Conservation (phyloP, 92 coral and sea anemone species). For the Ricordea florida region DNA sequence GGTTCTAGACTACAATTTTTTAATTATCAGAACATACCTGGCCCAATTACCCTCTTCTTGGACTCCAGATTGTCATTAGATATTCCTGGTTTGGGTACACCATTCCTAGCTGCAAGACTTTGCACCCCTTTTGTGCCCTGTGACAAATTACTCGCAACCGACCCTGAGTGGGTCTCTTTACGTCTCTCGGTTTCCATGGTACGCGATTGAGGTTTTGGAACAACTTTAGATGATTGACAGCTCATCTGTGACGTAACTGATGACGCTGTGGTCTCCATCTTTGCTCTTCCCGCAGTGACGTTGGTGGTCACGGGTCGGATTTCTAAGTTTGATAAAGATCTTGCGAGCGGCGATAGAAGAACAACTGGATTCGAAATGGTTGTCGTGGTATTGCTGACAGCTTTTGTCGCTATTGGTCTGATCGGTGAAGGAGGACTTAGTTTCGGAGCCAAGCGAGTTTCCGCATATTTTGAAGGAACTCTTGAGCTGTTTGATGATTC, state of each 20-base stretch:
- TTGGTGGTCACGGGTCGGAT: slow-evolving; percentile 38
- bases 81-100: not conserved
- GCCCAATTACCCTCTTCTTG: slow-evolving; percentile 26
- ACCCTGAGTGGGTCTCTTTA: no score
- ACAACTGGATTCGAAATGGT: slow-evolving; percentile 7
- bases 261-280: not conserved
- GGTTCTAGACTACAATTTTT: no score
- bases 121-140: no score
- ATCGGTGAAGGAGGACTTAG: no score
- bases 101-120: not conserved
- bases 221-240: no score
- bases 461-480: no score
- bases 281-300: not conserved
- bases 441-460: no score
- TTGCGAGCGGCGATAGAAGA: slow-evolving; percentile 39
- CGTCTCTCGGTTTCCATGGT: no score
- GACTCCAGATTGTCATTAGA: not conserved
- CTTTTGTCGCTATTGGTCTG: no score
- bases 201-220: no score
- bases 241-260: not conserved
- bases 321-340: slow-evolving; percentile 70
- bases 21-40: not conserved
- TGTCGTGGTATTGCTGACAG: not conserved
- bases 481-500: no score
- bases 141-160: no score